Base-by-base conservation (phyloP, 1,140 invertebrate genomes). In the Diorhabda carinulata region DNA sequence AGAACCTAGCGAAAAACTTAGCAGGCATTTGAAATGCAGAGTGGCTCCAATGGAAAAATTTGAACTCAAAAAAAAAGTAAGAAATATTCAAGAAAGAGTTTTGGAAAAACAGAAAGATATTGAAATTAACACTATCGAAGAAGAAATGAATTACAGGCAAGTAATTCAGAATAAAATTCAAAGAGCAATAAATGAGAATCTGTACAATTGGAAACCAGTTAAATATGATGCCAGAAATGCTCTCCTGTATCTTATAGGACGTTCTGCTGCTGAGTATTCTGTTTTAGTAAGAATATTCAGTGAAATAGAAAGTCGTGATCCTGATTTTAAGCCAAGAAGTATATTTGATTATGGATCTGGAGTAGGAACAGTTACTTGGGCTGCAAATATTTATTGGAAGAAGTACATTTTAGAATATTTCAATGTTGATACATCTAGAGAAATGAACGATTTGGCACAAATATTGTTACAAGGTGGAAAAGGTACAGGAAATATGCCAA, bases 301-400 rank as follows among this genome's bases (percentile, higher is more conserved):
- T 7, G 93, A 97, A 84, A 90, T 96, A 59, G 82, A 82, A 70
- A 74, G 77, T 61, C 81, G 86, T 43, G 83, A 91, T 78, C 82
- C 84, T 59, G 71, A 87, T n/a, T 97, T 93, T 80, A 81, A 83
- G 59, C 95, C 95, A 0, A 82, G 83, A 69, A 89, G 88, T 66
- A 84, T 95, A 66, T 92, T 95, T 78, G 95, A 97, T 82, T 96
- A 95, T 83, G 95, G 95, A 4, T 96, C 94, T 60, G 95, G 95
- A 9, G 81, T 94, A 59, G 95, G 94, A 3, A 91, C 92, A 43
- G 90, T 87, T 0, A 88, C 89, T 52, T 97, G 95, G 93, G 93
- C 91, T 41, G 87, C 90, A 3, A 88, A 89, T 71, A 78, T 83
- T 6, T 83, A 86, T 41, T 97, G 94, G 93, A 78, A 82, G 4